Percentiles rank a stretch among this genome's conserved stretches.
Evolutionary conservation across 2,888 invertebrate genomes (phyloP).

Genomic region (Napeogenes inachia): DNA sequence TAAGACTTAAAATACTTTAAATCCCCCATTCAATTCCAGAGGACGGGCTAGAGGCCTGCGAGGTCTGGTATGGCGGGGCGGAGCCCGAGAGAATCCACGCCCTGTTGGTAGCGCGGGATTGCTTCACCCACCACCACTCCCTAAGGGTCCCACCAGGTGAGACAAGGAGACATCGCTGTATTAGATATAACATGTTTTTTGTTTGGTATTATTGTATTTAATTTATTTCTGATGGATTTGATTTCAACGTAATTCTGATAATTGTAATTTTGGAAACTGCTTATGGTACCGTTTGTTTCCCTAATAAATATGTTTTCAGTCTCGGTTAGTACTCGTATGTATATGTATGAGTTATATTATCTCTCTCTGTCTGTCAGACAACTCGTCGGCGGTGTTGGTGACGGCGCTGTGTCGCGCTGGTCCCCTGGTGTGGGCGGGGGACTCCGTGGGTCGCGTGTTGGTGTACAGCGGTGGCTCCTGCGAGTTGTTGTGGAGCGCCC

Average conservation of each 20-base stretch:
- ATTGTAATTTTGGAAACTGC: too few relatives aligned
- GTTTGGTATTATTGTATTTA: too few relatives aligned
- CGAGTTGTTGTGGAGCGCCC: constrained; percentile 49
- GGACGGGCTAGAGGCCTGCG: constrained; percentile 79
- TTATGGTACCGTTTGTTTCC: too few relatives aligned
- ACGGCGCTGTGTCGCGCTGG: constrained; percentile 87
- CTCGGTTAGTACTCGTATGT: too few relatives aligned
- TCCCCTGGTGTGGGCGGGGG: constrained; percentile 91
- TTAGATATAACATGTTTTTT: too few relatives aligned
- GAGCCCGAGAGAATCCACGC: constrained; percentile 74
- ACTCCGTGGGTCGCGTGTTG: constrained; percentile 89
- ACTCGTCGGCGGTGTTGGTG: constrained; percentile 75
- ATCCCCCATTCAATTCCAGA: constrained; percentile 17
- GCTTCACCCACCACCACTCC: constrained; percentile 57
- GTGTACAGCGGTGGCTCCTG: constrained; percentile 75
- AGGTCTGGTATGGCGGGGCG: constrained; percentile 82
- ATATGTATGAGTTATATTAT: too few relatives aligned
- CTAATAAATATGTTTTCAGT: too few relatives aligned
- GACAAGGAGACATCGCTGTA: neutral
- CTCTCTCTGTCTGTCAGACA: constrained; percentile 38
- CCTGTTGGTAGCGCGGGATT: constrained; percentile 42
- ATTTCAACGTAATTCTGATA: too few relatives aligned
- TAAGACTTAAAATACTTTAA: too few relatives aligned
- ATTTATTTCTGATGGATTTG: too few relatives aligned
- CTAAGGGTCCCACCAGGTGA: constrained; percentile 53